phyloP scores from a whole-genome alignment of 2,888 invertebrate genomes.

The Drosophila mimetica region DNA sequence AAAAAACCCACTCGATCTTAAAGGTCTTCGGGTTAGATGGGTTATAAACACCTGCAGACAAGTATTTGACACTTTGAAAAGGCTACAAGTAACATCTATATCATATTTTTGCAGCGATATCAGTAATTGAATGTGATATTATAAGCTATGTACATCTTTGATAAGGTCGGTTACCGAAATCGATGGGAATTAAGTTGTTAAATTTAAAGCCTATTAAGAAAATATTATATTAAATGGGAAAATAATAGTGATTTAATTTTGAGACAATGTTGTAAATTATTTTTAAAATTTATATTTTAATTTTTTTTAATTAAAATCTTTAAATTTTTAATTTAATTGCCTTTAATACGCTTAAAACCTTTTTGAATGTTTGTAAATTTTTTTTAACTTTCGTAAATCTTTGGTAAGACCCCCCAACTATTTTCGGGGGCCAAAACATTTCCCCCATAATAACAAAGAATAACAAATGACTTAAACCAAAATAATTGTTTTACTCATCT shows the following conservation, averaged over 20 bases:
- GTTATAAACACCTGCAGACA: neutral
- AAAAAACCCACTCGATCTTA: conserved; percentile 13
- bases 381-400: neutral
- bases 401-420: neutral
- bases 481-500: conserved; percentile 37
- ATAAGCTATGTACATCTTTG: neutral
- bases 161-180: neutral
- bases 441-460: neutral
- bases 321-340: neutral
- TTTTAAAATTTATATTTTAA: neutral
- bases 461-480: conserved; percentile 29
- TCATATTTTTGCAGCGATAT: conserved; percentile 7
- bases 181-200: neutral
- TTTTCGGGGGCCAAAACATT: too few species aligned
- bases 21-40: conserved; percentile 32
- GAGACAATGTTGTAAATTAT: too few species aligned
- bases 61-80: conserved; percentile 12
- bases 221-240: too few species aligned
- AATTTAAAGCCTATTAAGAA: neutral
- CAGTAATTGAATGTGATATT: conserved; percentile 19
- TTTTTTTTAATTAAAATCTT: neutral
- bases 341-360: neutral
- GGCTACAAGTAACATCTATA: neutral
- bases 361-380: neutral
- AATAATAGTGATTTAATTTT: too few species aligned